Conservation (phyloP, 2,888 invertebrate genomes). For the Tortrix viridana region DNA sequence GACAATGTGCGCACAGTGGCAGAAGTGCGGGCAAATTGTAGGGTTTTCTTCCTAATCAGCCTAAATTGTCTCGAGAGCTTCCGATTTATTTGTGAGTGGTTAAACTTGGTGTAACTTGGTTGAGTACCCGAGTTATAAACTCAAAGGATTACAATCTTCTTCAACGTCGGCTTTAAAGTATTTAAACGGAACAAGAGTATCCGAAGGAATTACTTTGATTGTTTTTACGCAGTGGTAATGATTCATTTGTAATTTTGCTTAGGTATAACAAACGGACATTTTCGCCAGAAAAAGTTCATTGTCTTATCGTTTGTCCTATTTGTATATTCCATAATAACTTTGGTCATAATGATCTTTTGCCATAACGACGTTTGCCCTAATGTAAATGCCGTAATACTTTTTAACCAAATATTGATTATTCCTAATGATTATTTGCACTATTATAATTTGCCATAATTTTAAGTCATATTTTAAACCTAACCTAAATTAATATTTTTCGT, state of each 20-base stretch:
- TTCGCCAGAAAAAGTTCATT: background rate
- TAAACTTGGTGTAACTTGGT: slow-evolving; percentile 29
- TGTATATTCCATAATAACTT: too few relatives aligned
- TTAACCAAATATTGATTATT: too few relatives aligned
- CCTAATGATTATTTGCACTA: too few relatives aligned
- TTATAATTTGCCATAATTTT: too few relatives aligned
- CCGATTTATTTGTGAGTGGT: slow-evolving; percentile 31
- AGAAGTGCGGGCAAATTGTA: slow-evolving; percentile 23
- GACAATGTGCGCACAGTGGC: slow-evolving; percentile 4
- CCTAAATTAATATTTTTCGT: too few relatives aligned
- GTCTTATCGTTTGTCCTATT: too few relatives aligned
- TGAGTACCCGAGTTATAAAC: slow-evolving; percentile 30
- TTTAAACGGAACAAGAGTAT: slow-evolving; percentile 21
- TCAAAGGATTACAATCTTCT: slow-evolving; percentile 27
- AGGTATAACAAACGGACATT: background rate
- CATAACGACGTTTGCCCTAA: too few relatives aligned
- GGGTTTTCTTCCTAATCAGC: slow-evolving; percentile 23
- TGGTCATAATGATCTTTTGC: too few relatives aligned
- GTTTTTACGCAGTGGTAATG: slow-evolving; percentile 4
- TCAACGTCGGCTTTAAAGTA: slow-evolving; percentile 23
- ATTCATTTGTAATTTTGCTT: background rate
- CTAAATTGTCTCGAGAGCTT: slow-evolving; percentile 21
- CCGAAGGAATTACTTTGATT: slow-evolving; percentile 16
- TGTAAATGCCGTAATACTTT: too few relatives aligned
- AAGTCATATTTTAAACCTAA: too few relatives aligned